Conservation (phyloP, 1,140 invertebrate genomes). For the Cepaea nemoralis region DNA sequence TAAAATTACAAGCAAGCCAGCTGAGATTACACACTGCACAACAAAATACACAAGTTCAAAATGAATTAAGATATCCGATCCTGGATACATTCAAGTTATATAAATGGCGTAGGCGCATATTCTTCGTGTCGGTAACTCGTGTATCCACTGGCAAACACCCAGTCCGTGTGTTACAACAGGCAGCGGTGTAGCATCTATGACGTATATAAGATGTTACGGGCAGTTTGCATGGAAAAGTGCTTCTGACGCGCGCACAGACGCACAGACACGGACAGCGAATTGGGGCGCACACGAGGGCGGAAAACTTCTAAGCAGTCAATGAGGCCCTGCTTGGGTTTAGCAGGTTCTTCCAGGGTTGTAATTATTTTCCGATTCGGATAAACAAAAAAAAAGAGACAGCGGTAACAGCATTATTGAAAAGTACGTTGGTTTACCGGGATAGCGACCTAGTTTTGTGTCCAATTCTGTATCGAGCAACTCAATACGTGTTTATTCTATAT, state of each 20-base stretch:
- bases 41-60: neutral
- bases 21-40: neutral
- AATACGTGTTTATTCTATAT: too few relatives aligned
- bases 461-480: too few relatives aligned
- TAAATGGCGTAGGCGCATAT: neutral
- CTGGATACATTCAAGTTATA: neutral
- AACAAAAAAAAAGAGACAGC: too few relatives aligned
- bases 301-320: conserved; percentile 37
- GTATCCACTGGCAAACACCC: neutral
- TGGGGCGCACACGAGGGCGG: conserved; percentile 41
- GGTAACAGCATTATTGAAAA: too few relatives aligned
- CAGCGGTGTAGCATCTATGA: conserved; percentile 63
- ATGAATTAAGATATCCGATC: neutral
- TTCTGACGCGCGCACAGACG: conserved; percentile 46
- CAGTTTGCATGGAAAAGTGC: conserved; percentile 64
- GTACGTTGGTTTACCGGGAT: too few relatives aligned
- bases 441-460: too few relatives aligned
- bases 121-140: neutral
- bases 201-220: conserved; percentile 69
- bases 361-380: too few relatives aligned
- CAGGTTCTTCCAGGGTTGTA: too few relatives aligned
- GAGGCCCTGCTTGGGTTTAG: conserved; percentile 37
- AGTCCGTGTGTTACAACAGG: conserved; percentile 28
- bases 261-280: too few relatives aligned
- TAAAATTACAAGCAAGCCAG: too few relatives aligned